These are phyloP conservation scores for Leptodirus hochenwartii DNA, from an alignment of 2,888 invertebrate species.

Conservation along the genomic window DNA sequence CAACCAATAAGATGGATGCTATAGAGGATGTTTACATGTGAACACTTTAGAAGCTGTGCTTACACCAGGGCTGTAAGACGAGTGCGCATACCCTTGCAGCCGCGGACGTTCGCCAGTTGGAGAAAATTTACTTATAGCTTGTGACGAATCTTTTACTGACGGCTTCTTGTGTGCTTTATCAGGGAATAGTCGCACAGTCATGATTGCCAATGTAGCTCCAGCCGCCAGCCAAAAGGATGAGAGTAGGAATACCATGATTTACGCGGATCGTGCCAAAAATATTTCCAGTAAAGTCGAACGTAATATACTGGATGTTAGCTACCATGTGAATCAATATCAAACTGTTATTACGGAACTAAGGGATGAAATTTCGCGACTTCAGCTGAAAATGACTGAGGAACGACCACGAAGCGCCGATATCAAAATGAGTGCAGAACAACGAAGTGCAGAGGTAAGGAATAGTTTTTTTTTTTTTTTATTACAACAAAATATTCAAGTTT, in stretches of 20 bases:
- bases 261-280: conserved; percentile 83
- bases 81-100: too few relatives aligned
- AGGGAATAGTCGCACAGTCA: conserved; percentile 87
- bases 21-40: too few relatives aligned
- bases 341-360: conserved; percentile 65
- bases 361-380: conserved; percentile 64
- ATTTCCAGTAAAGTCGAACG: conserved; percentile 71
- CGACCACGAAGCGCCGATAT: conserved; percentile 34
- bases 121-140: too few relatives aligned
- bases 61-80: too few relatives aligned
- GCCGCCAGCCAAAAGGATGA: conserved; percentile 71
- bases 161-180: too few relatives aligned
- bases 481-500: too few relatives aligned
- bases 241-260: conserved; percentile 63
- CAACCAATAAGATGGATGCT: too few relatives aligned
- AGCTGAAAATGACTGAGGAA: conserved; percentile 65
- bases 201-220: conserved; percentile 92
- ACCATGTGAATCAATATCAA: conserved; percentile 72
- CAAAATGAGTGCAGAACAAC: conserved; percentile 19
- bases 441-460: conserved; percentile 13
- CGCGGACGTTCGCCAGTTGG: too few relatives aligned
- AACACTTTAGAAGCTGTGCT: too few relatives aligned
- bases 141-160: too few relatives aligned
- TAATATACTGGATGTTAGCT: conserved; percentile 29
- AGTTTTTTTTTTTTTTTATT: too few relatives aligned